A percentile compares a stretch with the other conserved stretches of the same genome.
Evolutionary conservation across 2,113 vertebrate genomes (phyloP).

Genomic region (Ceratotherium simum): DNA sequence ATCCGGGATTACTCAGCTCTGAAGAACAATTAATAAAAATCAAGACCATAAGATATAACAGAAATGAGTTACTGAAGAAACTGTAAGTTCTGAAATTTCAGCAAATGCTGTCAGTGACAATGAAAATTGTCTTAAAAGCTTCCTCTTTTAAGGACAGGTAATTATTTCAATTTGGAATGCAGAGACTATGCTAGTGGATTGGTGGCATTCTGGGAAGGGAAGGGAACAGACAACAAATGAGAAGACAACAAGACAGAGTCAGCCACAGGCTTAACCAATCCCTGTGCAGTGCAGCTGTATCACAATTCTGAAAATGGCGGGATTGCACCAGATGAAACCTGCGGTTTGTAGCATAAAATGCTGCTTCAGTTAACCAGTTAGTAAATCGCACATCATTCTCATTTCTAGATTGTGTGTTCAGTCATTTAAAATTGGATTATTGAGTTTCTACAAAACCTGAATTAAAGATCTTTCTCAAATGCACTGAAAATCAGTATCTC

Average conservation of each 20-base stretch:
- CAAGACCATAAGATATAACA: not conserved
- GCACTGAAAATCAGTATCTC: not conserved
- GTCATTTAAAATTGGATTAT: not conserved
- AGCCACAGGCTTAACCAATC: not conserved
- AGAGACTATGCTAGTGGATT: accelerated
- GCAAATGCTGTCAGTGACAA: not conserved
- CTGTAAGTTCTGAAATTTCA: not conserved
- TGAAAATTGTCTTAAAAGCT: not conserved
- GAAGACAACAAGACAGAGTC: not conserved
- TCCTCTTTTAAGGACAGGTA: not conserved
- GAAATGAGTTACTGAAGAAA: not conserved
- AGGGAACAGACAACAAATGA: not conserved
- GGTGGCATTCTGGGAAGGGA: not conserved
- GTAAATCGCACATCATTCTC: not conserved
- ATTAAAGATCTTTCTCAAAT: not conserved
- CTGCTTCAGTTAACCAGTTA: not conserved
- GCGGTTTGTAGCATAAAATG: not conserved
- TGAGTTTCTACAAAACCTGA: not conserved
- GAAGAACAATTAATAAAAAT: not conserved
- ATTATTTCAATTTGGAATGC: not conserved
- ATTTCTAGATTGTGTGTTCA: not conserved
- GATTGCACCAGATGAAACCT: not conserved
- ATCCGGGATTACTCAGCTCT: not conserved
- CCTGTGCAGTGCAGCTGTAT: accelerated
- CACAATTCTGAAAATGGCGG: not conserved